Percentiles rank a stretch among this genome's conserved stretches.
Conservation (phyloP, 1,140 invertebrate genomes). For the Stenopsyche tienmushanensis region DNA sequence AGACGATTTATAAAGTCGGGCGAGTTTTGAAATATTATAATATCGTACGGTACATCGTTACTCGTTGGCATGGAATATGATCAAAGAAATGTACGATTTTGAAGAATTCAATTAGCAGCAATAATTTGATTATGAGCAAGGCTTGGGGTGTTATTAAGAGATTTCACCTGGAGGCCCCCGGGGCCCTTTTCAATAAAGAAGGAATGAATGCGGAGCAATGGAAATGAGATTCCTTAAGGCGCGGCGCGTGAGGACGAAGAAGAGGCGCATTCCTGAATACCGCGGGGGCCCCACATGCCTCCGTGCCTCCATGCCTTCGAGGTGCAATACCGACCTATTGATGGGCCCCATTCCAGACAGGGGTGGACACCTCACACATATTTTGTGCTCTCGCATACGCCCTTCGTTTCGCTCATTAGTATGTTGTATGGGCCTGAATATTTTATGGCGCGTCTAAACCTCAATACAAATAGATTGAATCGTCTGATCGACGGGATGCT, state of each 20-base stretch:
- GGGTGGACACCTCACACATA: not conserved
- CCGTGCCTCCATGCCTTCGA: conserved; percentile 1
- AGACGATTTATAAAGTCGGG: too few relatives aligned
- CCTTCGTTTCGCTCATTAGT: too few relatives aligned
- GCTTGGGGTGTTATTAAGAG: not conserved
- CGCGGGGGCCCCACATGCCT: conserved; percentile 4
- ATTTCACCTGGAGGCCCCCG: not conserved
- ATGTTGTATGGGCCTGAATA: too few relatives aligned
- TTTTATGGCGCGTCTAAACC: too few relatives aligned
- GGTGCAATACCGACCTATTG: conserved; percentile 7
- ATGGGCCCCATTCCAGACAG: too few relatives aligned
- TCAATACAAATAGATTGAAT: too few relatives aligned
- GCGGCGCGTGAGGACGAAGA: conserved; percentile 12
- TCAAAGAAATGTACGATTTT: too few relatives aligned
- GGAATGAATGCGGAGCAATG: not conserved
- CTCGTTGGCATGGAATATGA: too few relatives aligned
- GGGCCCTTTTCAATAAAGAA: conserved; percentile 15
- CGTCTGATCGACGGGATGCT: too few relatives aligned
- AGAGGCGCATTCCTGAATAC: conserved; percentile 22
- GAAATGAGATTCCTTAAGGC: conserved; percentile 18
- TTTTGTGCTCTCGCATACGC: not conserved
- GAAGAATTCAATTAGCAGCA: conserved; percentile 10
- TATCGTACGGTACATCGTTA: too few relatives aligned
- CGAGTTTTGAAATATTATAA: too few relatives aligned
- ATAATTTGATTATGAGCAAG: not conserved